Evolutionary conservation across 2,888 invertebrate genomes (phyloP).

Genomic region (Oscheius sp.): DNA sequence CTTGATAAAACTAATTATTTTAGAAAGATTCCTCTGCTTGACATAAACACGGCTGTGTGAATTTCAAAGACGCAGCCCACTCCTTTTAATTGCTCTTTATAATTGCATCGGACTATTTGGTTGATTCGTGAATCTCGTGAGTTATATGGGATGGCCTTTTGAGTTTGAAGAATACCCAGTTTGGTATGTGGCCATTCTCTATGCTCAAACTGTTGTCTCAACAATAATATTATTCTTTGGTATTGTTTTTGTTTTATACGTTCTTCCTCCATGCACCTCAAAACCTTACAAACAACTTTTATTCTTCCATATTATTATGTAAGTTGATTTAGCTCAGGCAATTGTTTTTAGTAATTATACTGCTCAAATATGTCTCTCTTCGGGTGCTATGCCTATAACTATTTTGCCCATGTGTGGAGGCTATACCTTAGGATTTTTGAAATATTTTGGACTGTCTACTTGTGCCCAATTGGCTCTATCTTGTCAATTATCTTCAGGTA

Average conservation of each 20-base stretch:
- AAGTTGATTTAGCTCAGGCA: not conserved
- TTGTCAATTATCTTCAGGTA: not conserved
- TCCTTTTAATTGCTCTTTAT: too few relatives aligned
- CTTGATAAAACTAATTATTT: too few relatives aligned
- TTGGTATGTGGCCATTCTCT: conserved; percentile 12
- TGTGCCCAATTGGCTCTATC: conserved; percentile 13
- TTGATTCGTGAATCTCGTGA: too few relatives aligned
- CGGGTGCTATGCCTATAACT: conserved; percentile 3
- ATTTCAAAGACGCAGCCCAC: too few relatives aligned
- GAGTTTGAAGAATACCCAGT: conserved; percentile 8
- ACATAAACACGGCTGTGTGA: too few relatives aligned
- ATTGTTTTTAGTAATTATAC: conserved; percentile 4
- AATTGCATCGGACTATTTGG: too few relatives aligned
- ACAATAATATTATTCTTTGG: not conserved
- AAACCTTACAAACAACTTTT: not conserved
- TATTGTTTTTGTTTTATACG: not conserved
- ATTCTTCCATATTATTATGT: conserved; percentile 17
- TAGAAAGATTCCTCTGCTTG: too few relatives aligned
- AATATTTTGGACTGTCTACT: not conserved
- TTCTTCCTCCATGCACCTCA: conserved; percentile 3
- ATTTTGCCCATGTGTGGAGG: conserved; percentile 20
- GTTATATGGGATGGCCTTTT: conserved; percentile 16
- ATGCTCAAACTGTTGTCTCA: conserved; percentile 1
- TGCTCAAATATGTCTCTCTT: conserved; percentile 2
- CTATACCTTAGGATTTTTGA: conserved; percentile 16